Percentiles rank a stretch among this genome's conserved stretches.
Evolutionary conservation across 2,113 vertebrate genomes (phyloP).

Genomic region (Sterna hirundo): DNA sequence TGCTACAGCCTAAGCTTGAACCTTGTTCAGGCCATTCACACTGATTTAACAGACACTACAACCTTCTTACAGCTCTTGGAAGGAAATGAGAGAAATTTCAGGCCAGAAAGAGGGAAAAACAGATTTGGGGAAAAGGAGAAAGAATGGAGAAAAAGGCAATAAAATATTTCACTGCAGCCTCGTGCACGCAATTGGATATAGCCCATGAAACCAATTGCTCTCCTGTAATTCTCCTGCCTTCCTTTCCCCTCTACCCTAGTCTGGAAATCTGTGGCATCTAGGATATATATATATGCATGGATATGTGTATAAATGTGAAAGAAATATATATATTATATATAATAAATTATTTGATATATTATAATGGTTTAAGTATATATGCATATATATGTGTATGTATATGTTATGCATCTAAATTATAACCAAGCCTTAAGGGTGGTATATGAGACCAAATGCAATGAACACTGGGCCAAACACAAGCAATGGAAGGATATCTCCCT

Average conservation of each 20-base stretch:
- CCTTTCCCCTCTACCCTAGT: neutral
- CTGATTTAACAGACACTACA: neutral
- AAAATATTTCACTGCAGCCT: neutral
- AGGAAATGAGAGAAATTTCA: neutral
- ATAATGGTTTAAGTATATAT: neutral
- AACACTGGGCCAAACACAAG: neutral
- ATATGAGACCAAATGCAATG: neutral
- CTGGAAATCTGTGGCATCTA: neutral
- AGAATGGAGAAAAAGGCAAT: neutral
- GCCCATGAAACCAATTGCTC: rapidly evolving
- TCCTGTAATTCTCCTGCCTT: neutral
- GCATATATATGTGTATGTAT: neutral
- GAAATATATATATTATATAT: neutral
- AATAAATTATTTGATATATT: neutral
- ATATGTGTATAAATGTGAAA: neutral
- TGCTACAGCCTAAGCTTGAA: neutral
- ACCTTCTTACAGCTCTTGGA: neutral
- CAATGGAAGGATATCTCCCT: neutral
- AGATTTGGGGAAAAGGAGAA: neutral
- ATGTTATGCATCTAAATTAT: neutral
- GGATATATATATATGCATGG: neutral
- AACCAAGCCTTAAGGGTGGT: neutral
- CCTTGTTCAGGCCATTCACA: neutral
- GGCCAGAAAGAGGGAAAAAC: neutral
- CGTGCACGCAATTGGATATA: rapidly evolving